Base-by-base conservation (phyloP, 2,797 vertebrate genomes). In the Anniella stebbinsi region DNA sequence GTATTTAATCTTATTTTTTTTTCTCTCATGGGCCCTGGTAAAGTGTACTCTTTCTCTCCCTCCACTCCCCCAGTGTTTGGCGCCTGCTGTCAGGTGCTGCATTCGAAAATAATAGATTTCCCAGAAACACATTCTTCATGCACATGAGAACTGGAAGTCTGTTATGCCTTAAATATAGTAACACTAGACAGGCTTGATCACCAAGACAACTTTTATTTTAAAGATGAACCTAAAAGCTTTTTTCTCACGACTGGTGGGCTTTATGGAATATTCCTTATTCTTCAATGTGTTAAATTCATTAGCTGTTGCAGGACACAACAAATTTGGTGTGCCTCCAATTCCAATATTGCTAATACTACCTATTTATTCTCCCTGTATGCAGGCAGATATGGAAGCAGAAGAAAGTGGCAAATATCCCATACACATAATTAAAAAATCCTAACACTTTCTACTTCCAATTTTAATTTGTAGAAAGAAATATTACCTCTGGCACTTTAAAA, bases 241-340 rank as follows among this genome's bases (percentile, higher is more conserved):
- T 33, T 36, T 81, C 18, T 60, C 45, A 25, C n/a, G 23, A 63
- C 17, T 51, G 67, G 83, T 84, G 30, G 13, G 15, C 8, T 51
- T 84, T 30, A n/a, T 70, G 70, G 25, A 10, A 73, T 3, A 85
- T 36, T 85, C 10, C n/a, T 57, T 72, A 10, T 85, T 85, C 15
- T 8, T 45, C 33, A 87, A 33, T 51, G 41, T 77, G 51, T 25
- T 63, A 45, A 75, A 45, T 66, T 66, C 45, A 87, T 67, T 18
- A 7, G 38, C n/a, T 48, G 12, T 70, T 87, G n/a, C 38, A 66
- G 57, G 17, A 63, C 10, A 78, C 30, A 51, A 51, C 30, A 33
- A 80, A 8, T 90, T 57, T 80, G 69, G 91, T 92, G 83, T 51
- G 87, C 48, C 38, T 84, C 41, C 72, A 57, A 36, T 73, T 36